These are phyloP conservation scores for Chondrilla cf. caribensis DNA, from an alignment of 37 sponge, comb jelly and placozoan species.

Conservation along the genomic window DNA sequence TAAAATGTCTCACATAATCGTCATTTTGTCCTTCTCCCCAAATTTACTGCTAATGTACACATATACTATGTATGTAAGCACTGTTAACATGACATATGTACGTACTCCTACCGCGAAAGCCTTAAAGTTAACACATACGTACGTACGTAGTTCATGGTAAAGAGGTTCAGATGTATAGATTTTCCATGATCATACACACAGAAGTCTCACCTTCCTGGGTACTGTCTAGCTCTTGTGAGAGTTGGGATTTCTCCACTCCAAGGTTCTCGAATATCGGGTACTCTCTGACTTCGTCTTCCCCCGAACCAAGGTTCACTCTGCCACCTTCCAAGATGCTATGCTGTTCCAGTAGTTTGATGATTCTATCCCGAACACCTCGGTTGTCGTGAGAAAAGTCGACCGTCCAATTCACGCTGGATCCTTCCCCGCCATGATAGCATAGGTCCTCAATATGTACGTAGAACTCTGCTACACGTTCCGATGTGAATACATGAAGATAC, in stretches of 20 bases:
- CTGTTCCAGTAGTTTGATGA: neutral
- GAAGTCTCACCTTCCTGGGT: too few species aligned
- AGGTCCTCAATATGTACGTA: neutral
- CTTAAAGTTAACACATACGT: too few species aligned
- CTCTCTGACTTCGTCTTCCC: neutral
- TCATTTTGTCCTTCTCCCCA: too few species aligned
- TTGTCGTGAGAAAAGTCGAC: neutral
- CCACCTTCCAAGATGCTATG: neutral
- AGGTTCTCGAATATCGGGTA: neutral
- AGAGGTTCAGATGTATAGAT: too few species aligned
- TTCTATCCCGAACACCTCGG: neutral
- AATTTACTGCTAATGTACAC: too few species aligned
- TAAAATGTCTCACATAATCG: too few species aligned
- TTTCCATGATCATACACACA: too few species aligned
- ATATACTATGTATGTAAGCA: too few species aligned
- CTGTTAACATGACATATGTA: too few species aligned
- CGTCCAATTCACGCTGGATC: neutral
- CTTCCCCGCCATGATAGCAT: conserved; percentile 1
- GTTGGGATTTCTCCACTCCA: neutral
- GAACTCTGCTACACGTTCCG: neutral
- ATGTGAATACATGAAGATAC: neutral
- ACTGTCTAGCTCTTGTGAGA: too few species aligned
- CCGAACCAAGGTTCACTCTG: neutral
- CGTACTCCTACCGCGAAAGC: too few species aligned
- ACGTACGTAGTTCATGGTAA: too few species aligned